Conservation (phyloP, 2,113 vertebrate species). For the Nothoprocta pentlandii region DNA sequence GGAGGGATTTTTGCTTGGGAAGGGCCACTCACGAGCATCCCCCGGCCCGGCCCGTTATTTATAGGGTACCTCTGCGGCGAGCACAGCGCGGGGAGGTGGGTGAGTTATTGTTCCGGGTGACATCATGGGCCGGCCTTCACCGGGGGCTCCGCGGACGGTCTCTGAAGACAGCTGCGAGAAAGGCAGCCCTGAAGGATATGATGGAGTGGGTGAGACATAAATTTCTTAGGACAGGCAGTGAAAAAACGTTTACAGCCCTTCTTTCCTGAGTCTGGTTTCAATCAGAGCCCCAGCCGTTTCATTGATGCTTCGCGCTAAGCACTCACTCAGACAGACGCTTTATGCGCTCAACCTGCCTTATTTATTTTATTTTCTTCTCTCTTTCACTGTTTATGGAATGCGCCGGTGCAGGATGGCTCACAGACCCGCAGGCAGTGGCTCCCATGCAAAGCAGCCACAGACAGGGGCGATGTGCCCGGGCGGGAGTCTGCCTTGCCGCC, state of each 20-base stretch:
- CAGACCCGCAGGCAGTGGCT: conserved; percentile 43
- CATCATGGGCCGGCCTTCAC: conserved; percentile 72
- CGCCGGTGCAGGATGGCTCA: conserved; percentile 18
- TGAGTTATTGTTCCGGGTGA: conserved; percentile 72
- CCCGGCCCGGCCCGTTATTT: conserved; percentile 29
- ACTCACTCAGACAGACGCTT: conserved; percentile 46
- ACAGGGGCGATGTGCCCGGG: background rate
- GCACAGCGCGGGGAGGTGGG: conserved; percentile 45
- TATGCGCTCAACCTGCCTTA: conserved; percentile 39
- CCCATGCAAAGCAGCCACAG: conserved; percentile 12
- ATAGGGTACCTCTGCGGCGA: conserved; percentile 23
- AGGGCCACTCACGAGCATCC: background rate
- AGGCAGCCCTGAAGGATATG: conserved; percentile 78
- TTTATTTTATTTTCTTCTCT: conserved; percentile 42
- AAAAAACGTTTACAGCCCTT: conserved; percentile 80
- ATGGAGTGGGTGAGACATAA: conserved; percentile 85
- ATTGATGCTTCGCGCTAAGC: background rate
- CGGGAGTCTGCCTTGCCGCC: conserved; percentile 6
- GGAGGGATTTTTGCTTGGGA: background rate
- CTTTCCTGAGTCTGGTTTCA: conserved; percentile 85
- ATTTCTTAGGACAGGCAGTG: conserved; percentile 83
- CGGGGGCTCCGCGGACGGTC: conserved; percentile 61
- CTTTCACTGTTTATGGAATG: conserved; percentile 50
- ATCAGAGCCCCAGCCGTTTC: conserved; percentile 71
- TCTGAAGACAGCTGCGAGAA: conserved; percentile 74